Percentiles rank a stretch among this genome's conserved stretches.
Conservation (phyloP, 2,888 invertebrate genomes). For the Odontomyia ornata region DNA sequence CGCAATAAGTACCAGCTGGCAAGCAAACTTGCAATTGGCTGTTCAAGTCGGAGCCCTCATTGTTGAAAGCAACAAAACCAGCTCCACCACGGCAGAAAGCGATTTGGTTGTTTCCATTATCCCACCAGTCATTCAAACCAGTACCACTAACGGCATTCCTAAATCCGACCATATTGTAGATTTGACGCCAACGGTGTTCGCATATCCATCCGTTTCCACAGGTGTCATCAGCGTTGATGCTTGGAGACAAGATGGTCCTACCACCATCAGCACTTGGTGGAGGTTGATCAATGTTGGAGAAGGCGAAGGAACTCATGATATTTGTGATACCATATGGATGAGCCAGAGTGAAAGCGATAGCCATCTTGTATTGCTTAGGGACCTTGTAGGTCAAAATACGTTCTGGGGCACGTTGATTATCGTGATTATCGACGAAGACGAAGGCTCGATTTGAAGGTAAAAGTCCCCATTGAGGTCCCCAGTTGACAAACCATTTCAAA, state of each 20-base stretch:
- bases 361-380: conserved; percentile 76
- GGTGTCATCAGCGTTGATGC: conserved; percentile 70
- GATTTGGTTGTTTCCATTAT: too few species aligned
- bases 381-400: conserved; percentile 76
- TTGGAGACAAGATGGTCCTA: conserved; percentile 74
- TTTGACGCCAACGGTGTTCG: conserved; percentile 88
- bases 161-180: too few species aligned
- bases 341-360: conserved; percentile 87
- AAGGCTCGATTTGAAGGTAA: conserved; percentile 70
- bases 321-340: conserved; percentile 82
- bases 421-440: conserved; percentile 90
- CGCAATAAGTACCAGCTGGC: too few species aligned
- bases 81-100: too few species aligned
- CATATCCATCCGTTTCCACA: conserved; percentile 83
- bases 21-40: too few species aligned
- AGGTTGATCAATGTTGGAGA: conserved; percentile 70
- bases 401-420: conserved; percentile 83
- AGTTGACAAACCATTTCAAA: too few species aligned
- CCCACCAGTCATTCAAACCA: conserved; percentile 72
- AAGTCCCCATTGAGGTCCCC: too few species aligned
- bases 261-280: conserved; percentile 73
- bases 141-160: conserved; percentile 71
- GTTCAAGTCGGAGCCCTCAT: too few species aligned
- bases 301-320: conserved; percentile 86
- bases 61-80: too few species aligned